These are phyloP conservation scores for Dreissena polymorpha DNA, from an alignment of 1,140 invertebrate species.

Conservation along the genomic window DNA sequence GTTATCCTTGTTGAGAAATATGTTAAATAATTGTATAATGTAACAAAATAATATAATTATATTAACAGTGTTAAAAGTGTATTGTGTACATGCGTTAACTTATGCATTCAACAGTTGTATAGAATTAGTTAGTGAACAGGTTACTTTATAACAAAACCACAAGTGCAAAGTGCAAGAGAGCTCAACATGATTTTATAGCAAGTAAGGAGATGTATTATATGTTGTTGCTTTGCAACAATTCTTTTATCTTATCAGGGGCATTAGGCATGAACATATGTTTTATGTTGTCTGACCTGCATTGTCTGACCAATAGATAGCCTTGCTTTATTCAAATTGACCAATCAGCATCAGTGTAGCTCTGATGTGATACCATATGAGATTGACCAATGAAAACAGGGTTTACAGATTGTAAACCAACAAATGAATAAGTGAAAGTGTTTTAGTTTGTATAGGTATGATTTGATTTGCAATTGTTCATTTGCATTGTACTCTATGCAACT, in stretches of 20 bases:
- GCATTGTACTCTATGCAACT: no score
- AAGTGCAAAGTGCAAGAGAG: conserved; percentile 6
- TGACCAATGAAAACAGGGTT: conserved; percentile 34
- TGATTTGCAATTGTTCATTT: no score
- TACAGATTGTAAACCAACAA: neutral
- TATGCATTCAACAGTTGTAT: neutral
- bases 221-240: conserved; percentile 19
- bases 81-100: neutral
- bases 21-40: no score
- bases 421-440: no score
- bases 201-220: neutral
- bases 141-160: neutral
- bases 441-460: no score
- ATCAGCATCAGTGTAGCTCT: conserved; percentile 31
- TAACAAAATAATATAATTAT: no score
- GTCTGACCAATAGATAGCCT: neutral
- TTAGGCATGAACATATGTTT: neutral
- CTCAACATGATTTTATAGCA: conserved; percentile 21
- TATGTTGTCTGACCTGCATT: neutral
- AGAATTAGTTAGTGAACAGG: neutral
- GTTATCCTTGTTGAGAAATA: no score
- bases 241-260: conserved; percentile 34
- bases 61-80: neutral
- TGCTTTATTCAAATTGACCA: conserved; percentile 17
- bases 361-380: conserved; percentile 48